These are phyloP conservation scores for Octomys mimax DNA, from an alignment of 2,797 vertebrate genomes.

Conservation along the genomic window DNA sequence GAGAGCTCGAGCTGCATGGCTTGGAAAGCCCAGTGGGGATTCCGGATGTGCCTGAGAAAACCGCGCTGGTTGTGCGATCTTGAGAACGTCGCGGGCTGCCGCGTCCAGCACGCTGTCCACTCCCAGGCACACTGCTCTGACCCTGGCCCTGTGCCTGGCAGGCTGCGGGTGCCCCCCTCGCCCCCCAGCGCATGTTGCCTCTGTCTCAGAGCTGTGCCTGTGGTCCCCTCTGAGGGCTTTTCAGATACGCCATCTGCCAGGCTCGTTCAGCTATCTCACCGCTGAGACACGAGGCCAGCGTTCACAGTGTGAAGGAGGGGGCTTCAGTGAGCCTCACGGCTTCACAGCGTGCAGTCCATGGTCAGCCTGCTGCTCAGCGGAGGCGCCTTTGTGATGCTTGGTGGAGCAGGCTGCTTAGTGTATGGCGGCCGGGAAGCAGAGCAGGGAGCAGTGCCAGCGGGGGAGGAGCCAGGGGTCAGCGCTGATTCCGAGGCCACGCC, in stretches of 20 bases:
- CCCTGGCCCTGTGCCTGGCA: neutral
- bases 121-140: too few relatives aligned
- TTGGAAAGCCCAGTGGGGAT: slow-evolving; percentile 79
- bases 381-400: neutral
- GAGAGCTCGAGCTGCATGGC: slow-evolving; percentile 79
- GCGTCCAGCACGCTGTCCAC: fast-evolving
- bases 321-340: neutral
- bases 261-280: too few relatives aligned
- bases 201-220: too few relatives aligned
- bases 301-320: neutral
- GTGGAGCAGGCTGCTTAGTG: neutral
- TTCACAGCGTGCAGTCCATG: neutral
- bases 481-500: neutral
- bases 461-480: neutral
- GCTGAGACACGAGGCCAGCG: neutral
- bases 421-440: neutral
- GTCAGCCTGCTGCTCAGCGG: neutral
- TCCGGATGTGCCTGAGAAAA: slow-evolving; percentile 74
- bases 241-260: neutral
- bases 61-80: slow-evolving; percentile 29
- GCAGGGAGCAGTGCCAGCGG: neutral
- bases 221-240: neutral
- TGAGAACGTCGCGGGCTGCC: neutral
- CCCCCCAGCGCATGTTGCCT: neutral
- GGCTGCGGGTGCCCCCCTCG: too few relatives aligned